Percentiles rank a stretch among this genome's conserved stretches.
Conservation (phyloP, 2,113 vertebrate genomes). For the Sapayoa aenigma region DNA sequence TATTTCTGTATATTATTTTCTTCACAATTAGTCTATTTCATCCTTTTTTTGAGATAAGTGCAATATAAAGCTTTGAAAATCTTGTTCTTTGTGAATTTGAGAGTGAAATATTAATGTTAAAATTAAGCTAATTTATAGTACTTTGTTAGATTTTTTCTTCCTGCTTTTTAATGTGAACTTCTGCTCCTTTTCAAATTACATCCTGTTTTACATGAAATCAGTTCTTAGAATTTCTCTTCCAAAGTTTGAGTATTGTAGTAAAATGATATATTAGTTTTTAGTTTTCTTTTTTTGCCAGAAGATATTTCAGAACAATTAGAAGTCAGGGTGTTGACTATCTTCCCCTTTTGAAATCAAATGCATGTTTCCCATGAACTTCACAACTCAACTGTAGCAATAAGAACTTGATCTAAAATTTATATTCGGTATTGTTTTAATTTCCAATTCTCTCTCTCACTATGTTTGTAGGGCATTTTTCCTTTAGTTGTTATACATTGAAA, state of each 20-base stretch:
- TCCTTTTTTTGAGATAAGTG: neutral
- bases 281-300: neutral
- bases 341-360: neutral
- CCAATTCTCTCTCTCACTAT: neutral
- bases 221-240: neutral
- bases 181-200: neutral
- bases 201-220: neutral
- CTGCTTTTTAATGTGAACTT: neutral
- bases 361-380: neutral
- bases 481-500: neutral
- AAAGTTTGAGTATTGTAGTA: neutral
- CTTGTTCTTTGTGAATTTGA: neutral
- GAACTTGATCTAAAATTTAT: neutral
- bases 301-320: conserved; percentile 1
- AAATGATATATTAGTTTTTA: neutral
- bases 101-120: neutral
- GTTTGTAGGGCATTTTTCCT: neutral
- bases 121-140: neutral
- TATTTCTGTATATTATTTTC: neutral
- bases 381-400: neutral
- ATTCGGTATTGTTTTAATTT: neutral
- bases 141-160: neutral
- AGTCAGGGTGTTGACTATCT: neutral
- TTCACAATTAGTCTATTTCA: neutral
- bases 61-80: neutral